Conservation (phyloP, 2,888 invertebrate species). For the Acrobasis repandana region DNA sequence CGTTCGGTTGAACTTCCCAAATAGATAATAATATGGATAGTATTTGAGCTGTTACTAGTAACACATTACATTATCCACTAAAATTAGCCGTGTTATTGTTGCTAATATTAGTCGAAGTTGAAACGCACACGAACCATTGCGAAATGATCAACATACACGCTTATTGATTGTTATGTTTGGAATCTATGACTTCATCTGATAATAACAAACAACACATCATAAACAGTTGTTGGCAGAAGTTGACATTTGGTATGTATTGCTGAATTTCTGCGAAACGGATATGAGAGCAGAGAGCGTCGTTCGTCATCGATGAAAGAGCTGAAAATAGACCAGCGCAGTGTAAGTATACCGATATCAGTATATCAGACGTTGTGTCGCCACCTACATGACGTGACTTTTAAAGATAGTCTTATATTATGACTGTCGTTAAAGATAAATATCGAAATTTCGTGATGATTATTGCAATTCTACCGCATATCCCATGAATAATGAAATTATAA, state of each 20-base stretch:
- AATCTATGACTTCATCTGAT: slow-evolving; percentile 17
- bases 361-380: slow-evolving; percentile 19
- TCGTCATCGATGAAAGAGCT: slow-evolving; percentile 17
- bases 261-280: slow-evolving; percentile 21
- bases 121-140: neutral
- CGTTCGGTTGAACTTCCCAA: slow-evolving; percentile 39
- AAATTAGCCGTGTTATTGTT: slow-evolving; percentile 9
- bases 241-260: slow-evolving; percentile 7
- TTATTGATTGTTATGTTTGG: slow-evolving; percentile 19
- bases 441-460: neutral
- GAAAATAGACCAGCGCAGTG: slow-evolving; percentile 14
- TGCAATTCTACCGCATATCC: neutral
- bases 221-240: slow-evolving; percentile 16
- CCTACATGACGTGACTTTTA: slow-evolving; percentile 3
- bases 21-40: slow-evolving; percentile 35
- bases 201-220: slow-evolving; percentile 17
- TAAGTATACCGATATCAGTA: slow-evolving; percentile 9
- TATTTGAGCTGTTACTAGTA: neutral
- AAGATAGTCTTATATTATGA: neutral
- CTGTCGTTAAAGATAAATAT: slow-evolving; percentile 7
- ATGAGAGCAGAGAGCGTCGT: slow-evolving; percentile 13
- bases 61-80: slow-evolving; percentile 1
- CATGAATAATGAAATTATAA: neutral
- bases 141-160: neutral
- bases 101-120: slow-evolving; percentile 2